These are phyloP conservation scores for Anhinga rufa DNA, from an alignment of 2,113 vertebrate species.

Conservation along the genomic window DNA sequence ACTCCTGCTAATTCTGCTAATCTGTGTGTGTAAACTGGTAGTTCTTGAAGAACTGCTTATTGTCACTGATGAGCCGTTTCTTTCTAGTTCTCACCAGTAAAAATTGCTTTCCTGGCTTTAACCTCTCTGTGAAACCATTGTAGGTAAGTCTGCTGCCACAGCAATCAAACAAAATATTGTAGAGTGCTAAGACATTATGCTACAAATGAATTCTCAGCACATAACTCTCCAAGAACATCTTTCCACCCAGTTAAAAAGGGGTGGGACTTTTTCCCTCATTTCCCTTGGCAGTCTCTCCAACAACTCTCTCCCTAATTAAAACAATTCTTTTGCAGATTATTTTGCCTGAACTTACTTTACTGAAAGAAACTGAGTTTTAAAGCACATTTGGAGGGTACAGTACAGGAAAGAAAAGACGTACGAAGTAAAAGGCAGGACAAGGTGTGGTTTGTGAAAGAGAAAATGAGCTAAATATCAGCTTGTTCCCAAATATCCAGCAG, in stretches of 20 bases:
- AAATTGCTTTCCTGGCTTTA: neutral
- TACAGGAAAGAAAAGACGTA: neutral
- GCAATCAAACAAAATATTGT: neutral
- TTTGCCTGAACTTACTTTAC: neutral
- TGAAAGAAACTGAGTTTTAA: neutral
- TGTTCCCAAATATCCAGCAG: neutral
- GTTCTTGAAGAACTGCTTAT: neutral
- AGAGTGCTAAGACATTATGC: neutral
- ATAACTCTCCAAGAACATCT: neutral
- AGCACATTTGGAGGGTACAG: neutral
- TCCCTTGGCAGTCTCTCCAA: neutral
- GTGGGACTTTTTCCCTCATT: neutral
- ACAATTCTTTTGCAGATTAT: neutral
- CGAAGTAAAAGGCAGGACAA: neutral
- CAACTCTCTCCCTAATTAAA: neutral
- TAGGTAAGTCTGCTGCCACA: slow-evolving; percentile 9
- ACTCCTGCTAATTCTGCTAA: neutral
- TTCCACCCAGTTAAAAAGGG: neutral
- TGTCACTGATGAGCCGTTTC: neutral
- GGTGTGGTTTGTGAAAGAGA: neutral
- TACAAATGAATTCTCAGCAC: neutral
- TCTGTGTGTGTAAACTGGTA: neutral
- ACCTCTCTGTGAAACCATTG: neutral
- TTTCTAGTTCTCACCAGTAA: neutral
- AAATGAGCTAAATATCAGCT: neutral